Conservation (phyloP, 2,113 vertebrate species). For the Pedionomus torquatus region DNA sequence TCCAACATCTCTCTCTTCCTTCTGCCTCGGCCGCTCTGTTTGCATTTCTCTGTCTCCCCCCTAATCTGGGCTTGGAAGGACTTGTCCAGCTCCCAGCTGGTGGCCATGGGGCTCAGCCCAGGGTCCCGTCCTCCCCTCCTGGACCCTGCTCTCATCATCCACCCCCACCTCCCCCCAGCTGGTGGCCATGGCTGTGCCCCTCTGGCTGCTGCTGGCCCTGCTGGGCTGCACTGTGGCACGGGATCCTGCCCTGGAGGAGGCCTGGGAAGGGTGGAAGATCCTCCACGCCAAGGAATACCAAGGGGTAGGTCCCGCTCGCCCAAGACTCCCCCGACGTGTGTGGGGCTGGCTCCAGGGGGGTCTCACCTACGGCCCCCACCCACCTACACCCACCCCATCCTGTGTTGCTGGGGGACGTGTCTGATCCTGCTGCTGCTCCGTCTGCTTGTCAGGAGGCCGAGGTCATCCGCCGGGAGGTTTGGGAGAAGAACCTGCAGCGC, state of each 20-base stretch:
- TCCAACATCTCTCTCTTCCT: background rate
- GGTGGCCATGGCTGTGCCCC: accelerated
- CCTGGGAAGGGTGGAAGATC: conserved; percentile 59
- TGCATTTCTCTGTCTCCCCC: background rate
- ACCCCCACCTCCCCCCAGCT: background rate
- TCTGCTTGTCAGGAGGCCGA: background rate
- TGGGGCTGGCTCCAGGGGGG: accelerated
- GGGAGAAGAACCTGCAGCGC: conserved; percentile 59
- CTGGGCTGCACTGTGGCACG: accelerated
- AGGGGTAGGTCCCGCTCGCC: background rate
- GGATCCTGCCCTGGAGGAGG: conserved; percentile 2
- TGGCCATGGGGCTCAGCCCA: background rate
- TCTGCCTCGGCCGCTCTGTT: background rate
- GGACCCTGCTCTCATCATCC: background rate
- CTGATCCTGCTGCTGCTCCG: accelerated
- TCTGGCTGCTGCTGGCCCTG: background rate
- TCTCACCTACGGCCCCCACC: too few species aligned
- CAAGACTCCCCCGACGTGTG: accelerated
- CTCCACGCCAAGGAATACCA: background rate
- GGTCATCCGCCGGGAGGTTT: background rate
- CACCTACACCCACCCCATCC: background rate
- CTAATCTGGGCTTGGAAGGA: background rate
- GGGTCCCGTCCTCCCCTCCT: background rate
- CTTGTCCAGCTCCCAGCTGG: background rate
- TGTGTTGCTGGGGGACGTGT: accelerated